Evolutionary conservation across 2,888 invertebrate genomes (phyloP).

Genomic region (Terebella lapidaria): DNA sequence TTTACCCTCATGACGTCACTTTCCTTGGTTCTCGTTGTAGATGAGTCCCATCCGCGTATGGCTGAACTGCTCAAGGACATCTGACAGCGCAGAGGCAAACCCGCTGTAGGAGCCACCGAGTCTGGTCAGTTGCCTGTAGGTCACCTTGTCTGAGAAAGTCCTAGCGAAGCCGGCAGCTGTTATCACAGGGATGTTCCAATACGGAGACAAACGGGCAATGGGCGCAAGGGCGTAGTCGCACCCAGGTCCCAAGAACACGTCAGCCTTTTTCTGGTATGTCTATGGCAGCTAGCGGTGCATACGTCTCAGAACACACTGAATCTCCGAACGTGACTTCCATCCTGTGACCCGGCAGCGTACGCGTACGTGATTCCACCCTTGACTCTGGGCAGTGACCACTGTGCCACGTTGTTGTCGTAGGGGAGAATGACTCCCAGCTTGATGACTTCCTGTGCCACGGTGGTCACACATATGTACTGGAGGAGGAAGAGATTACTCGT

Average conservation of each 20-base stretch:
- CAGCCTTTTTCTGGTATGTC: slow-evolving; percentile 36
- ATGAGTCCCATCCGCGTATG: slow-evolving; percentile 40
- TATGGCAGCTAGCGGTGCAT: slow-evolving; percentile 42
- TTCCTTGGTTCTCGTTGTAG: slow-evolving; percentile 29
- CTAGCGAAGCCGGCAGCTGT: slow-evolving; percentile 57
- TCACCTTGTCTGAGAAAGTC: slow-evolving; percentile 33
- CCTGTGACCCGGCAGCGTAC: slow-evolving; percentile 12
- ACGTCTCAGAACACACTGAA: slow-evolving; percentile 43
- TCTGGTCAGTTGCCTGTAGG: slow-evolving; percentile 66
- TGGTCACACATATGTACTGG: too few species aligned
- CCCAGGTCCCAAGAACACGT: slow-evolving; percentile 47
- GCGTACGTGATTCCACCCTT: too few species aligned
- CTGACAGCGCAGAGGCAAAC: slow-evolving; percentile 33
- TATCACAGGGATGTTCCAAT: slow-evolving; percentile 87
- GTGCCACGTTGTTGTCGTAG: too few species aligned
- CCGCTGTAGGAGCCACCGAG: slow-evolving; percentile 40
- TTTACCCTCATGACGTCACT: too few species aligned
- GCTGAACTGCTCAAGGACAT: slow-evolving; percentile 31
- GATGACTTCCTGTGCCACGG: too few species aligned
- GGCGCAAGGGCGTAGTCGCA: slow-evolving; percentile 66
- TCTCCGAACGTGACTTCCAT: slow-evolving; percentile 20
- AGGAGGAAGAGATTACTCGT: too few species aligned
- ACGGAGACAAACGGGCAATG: slow-evolving; percentile 78
- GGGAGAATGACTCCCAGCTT: too few species aligned
- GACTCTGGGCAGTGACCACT: too few species aligned